Conservation (phyloP, 2,797 vertebrate genomes). For the Fistularia commersonii region DNA sequence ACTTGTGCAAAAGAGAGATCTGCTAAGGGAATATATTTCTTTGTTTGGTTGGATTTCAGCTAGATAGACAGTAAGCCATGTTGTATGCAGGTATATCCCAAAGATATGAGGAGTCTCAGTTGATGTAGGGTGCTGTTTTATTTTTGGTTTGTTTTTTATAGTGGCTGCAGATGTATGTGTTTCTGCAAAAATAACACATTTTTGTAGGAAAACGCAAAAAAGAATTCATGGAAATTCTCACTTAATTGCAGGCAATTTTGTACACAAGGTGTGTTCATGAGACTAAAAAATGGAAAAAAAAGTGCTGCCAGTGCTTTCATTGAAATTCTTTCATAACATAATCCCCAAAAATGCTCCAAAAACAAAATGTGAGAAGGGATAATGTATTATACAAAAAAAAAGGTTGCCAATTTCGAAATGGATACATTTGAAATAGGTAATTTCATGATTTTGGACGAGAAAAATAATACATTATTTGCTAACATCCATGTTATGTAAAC, state of each 20-base stretch:
- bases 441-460: too few relatives aligned
- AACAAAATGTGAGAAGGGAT: too few relatives aligned
- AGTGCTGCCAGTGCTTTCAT: too few relatives aligned
- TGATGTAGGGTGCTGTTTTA: constrained; percentile 45
- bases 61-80: constrained; percentile 65
- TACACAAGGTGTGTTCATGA: constrained; percentile 2
- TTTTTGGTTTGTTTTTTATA: constrained; percentile 19
- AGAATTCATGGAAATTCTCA: constrained; percentile 27
- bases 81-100: constrained; percentile 62
- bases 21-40: constrained; percentile 62
- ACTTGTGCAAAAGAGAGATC: constrained; percentile 47
- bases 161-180: constrained; percentile 11
- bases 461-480: too few relatives aligned
- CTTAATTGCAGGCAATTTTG: constrained; percentile 27
- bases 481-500: too few relatives aligned
- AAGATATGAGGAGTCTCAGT: constrained; percentile 67
- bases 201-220: constrained; percentile 19
- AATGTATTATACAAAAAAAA: too few relatives aligned
- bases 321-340: too few relatives aligned
- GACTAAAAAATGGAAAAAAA: too few relatives aligned
- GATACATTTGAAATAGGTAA: too few relatives aligned
- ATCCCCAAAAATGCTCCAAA: too few relatives aligned
- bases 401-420: too few relatives aligned
- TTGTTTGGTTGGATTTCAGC: constrained; percentile 70
- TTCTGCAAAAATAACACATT: constrained; percentile 20